phyloP scores from a whole-genome alignment of 2,888 invertebrate genomes.

The Ceriagrion tenellum region DNA sequence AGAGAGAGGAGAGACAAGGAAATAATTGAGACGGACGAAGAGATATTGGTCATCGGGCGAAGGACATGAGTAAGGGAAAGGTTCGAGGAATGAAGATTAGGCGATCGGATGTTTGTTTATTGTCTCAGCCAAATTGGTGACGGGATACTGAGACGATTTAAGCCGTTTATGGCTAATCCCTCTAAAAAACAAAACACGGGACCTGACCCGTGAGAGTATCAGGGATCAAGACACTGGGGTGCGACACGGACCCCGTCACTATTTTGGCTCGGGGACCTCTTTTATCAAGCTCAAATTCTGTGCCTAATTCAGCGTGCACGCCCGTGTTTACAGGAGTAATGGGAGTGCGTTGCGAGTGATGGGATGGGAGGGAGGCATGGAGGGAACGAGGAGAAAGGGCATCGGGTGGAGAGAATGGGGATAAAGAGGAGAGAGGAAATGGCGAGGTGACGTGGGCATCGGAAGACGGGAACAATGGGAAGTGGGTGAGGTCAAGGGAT shows the following conservation, averaged over 20 bases:
- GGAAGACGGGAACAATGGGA: background rate
- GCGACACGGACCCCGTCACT: background rate
- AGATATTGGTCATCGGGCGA: background rate
- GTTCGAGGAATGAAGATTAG: background rate
- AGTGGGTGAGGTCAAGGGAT: constrained; percentile 35
- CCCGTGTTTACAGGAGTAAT: background rate
- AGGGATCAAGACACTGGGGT: background rate
- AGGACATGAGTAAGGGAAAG: background rate
- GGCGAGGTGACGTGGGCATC: background rate
- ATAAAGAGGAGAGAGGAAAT: background rate
- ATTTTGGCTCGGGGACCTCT: background rate
- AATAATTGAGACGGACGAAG: no score
- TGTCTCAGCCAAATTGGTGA: background rate
- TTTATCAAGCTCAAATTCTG: background rate
- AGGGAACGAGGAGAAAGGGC: background rate
- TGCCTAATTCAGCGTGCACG: background rate
- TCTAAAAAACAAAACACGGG: background rate
- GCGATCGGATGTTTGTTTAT: background rate
- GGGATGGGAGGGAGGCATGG: background rate
- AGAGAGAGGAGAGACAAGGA: no score
- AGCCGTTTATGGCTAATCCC: background rate
- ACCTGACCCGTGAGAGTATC: background rate
- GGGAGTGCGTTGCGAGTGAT: background rate
- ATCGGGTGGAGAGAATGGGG: background rate
- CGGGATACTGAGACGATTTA: background rate